Base-by-base conservation (phyloP, 2,797 vertebrate genomes). In the Labroides dimidiatus region DNA sequence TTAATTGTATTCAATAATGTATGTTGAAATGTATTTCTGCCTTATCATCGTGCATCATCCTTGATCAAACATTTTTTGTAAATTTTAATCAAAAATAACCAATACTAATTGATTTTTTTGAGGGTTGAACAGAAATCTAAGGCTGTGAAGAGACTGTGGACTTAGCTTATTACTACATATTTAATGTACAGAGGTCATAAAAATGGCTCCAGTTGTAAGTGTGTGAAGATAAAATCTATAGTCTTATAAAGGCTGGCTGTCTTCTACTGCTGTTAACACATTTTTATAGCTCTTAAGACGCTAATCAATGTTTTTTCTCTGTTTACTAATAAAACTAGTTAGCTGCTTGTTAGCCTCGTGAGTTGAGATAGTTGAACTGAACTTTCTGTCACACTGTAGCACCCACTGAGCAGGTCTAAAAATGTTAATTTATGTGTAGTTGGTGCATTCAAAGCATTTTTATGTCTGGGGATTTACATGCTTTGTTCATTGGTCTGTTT, bases 141-240 rank as follows among this genome's bases (percentile, higher is more conserved):
- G 10, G 19, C 44, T 42, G 24, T 47, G 63, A 15, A 24, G 49
- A 73, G 36, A 48, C 59, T 54, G 55, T 60, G 63, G 75, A 76
- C 78, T 78, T 64, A 47, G 13, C 70, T 42, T 24, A 37, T 67
- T 75, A 74, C 71, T 76, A 62, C 10, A 50, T 24, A 11, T 57
- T 78, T n/a, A n/a, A n/a, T n/a, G n/a, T n/a, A 21, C 65, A 72
- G 62, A 65, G 76, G 66, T 63, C 77, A 72, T 52, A 69, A 54
- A 43, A 63, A 4, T 6, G 33, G 55, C 48, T 33, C 4, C 50
- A 51, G 64, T 47, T 33, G 23, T 50, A 37, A 12, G 13, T 52
- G 52, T 52, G 10, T 24, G 3, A 60, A 47, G 50, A 60, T 24
- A 44, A 66, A 51, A 54, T 49, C 21, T 50, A 41, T 16, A 67